Evolutionary conservation across 2,797 vertebrate genomes (phyloP), one percentile per base, ranked within the genome.

Genomic region (Salmo trutta): DNA sequence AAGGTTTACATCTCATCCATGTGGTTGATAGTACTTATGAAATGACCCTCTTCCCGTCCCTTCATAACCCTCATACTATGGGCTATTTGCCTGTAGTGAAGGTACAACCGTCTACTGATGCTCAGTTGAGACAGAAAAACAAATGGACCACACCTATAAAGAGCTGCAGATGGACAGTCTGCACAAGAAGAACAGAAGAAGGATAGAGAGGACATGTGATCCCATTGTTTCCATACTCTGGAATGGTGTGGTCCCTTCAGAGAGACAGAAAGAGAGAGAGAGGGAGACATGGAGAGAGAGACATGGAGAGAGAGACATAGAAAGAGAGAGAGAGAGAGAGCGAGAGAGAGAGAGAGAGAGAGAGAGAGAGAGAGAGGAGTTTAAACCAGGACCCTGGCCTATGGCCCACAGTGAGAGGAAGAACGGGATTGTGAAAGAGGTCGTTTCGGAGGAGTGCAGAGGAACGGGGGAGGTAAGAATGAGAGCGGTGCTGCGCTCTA

Each of bases 361-460:
- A 41, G 36, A 41, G 36, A 41, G 36, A 41, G 36, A 41, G 36
- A 41, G 36, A 8, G 33, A 41, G 1, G 7, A 7, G 7, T 10
- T 64, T 64, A 73, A 74, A 76, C 75, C 75, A 59, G 56, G 56
- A 21, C 56, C 56, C n/a, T 59, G 19, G 56, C 56, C n/a, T 21
- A 59, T 59, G 56, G 19, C 56, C 5, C 19, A 59, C 7, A 59
- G 64, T 29, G 64, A 65, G 79, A 71, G 74, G 78, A 47, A 12
- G 41, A 14, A 78, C 27, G 68, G 79, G 79, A 78, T 80, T 90
- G 86, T 86, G 85, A 89, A 76, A 88, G 88, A 12, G 56, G 79
- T 87, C 84, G 85, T 86, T 87, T 88, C 82, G 83, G 82, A 83
- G 73, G 77, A 86, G 76, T 78, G n/a, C 56, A 78, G 62, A 70